Percentiles rank a stretch among this genome's conserved stretches.
Evolutionary conservation across 2,113 vertebrate species (phyloP).

Genomic region (Recurvirostra avosetta): DNA sequence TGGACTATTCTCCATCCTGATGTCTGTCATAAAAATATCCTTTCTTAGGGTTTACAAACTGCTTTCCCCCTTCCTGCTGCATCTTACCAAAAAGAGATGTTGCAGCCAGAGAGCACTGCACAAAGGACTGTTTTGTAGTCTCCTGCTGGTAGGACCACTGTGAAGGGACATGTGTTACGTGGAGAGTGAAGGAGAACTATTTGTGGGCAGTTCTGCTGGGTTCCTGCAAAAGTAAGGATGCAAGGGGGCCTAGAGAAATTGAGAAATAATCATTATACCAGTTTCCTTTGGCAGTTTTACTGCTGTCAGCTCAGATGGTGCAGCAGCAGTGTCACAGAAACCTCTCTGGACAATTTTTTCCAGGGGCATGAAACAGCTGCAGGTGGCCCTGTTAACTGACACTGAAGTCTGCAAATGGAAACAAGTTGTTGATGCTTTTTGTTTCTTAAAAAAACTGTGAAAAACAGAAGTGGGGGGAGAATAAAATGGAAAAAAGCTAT

Average conservation of each 20-base stretch:
- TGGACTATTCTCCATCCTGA: neutral
- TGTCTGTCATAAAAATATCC: neutral
- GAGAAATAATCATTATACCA: neutral
- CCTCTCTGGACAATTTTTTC: neutral
- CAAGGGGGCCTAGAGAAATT: neutral
- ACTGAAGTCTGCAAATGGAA: neutral
- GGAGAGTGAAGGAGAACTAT: neutral
- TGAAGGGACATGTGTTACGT: neutral
- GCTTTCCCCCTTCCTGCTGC: neutral
- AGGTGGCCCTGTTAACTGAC: neutral
- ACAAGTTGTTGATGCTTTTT: neutral
- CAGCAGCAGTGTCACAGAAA: neutral
- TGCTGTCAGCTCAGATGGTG: neutral
- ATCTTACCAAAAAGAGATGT: neutral
- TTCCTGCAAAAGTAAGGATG: neutral
- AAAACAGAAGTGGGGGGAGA: rapidly evolving
- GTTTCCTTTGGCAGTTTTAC: neutral
- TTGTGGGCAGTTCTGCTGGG: neutral
- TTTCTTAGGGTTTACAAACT: neutral
- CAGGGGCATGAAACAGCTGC: neutral
- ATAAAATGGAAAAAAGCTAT: neutral
- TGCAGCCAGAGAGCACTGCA: neutral
- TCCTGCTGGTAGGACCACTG: neutral
- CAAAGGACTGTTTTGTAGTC: neutral
- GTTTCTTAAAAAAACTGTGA: neutral